phyloP scores from a whole-genome alignment of 2,888 invertebrate species.

The Agrotis ipsilon region DNA sequence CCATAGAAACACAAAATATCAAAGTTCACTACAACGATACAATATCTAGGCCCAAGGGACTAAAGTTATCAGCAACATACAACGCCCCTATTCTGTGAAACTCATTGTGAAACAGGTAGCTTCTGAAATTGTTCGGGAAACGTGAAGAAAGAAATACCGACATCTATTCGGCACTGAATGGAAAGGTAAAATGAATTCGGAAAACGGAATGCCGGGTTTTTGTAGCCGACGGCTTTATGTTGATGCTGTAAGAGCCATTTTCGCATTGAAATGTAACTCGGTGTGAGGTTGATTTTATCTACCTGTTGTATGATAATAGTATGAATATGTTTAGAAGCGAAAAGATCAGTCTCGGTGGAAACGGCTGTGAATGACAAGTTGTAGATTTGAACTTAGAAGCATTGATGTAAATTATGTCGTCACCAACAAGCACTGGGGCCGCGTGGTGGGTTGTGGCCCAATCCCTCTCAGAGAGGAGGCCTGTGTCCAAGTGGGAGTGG shows the following conservation, averaged over 20 bases:
- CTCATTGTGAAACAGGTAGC: neutral
- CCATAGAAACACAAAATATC: neutral
- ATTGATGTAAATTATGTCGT: no score
- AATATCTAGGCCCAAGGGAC: conserved; percentile 11
- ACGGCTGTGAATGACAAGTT: no score
- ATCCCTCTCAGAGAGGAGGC: no score
- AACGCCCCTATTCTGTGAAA: neutral
- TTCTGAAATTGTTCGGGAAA: conserved; percentile 34
- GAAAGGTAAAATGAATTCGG: neutral
- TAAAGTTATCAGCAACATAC: conserved; percentile 18
- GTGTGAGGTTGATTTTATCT: neutral
- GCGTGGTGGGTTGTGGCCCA: no score
- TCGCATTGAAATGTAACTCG: neutral
- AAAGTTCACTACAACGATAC: conserved; percentile 11
- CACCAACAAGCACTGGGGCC: no score
- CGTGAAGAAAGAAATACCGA: conserved; percentile 10
- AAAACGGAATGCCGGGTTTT: conserved; percentile 1
- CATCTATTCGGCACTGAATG: conserved; percentile 2
- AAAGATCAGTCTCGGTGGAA: no score
- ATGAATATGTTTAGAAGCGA: no score
- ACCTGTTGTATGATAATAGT: no score
- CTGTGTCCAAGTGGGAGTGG: no score
- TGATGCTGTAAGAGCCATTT: neutral
- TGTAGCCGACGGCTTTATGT: neutral
- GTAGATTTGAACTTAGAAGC: no score